phyloP scores from a whole-genome alignment of 2,888 invertebrate genomes.

The Patella depressa region DNA sequence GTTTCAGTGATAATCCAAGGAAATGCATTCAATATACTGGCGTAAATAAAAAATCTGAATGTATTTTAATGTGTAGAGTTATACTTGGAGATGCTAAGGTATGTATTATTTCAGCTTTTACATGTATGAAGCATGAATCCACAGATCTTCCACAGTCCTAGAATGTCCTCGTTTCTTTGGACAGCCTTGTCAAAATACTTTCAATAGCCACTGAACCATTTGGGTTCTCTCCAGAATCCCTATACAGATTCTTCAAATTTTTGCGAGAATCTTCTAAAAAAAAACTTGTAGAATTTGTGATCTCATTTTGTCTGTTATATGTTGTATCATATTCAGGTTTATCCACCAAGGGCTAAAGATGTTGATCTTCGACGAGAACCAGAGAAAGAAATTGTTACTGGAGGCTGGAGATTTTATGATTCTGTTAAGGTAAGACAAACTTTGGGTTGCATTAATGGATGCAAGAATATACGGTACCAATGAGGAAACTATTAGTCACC shows the following conservation, averaged over 20 bases:
- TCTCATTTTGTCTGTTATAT: background rate
- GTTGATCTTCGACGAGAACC: slow-evolving; percentile 51
- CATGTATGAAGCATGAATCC: no score
- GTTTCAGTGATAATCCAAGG: slow-evolving; percentile 56
- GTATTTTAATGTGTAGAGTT: slow-evolving; percentile 55
- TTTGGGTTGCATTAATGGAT: no score
- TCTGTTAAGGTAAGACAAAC: slow-evolving; percentile 49
- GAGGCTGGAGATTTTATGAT: slow-evolving; percentile 55
- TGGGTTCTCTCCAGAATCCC: no score
- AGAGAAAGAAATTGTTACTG: slow-evolving; percentile 42
- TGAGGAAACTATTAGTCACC: background rate
- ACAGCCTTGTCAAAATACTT: no score
- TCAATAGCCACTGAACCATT: no score
- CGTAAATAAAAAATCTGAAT: slow-evolving; percentile 32
- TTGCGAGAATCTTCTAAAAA: no score
- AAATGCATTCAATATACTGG: slow-evolving; percentile 51
- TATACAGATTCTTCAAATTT: no score
- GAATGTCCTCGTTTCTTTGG: no score
- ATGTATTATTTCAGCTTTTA: background rate
- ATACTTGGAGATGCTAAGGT: slow-evolving; percentile 61
- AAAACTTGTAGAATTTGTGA: no score
- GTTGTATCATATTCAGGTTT: slow-evolving; percentile 40
- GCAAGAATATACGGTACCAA: no score
- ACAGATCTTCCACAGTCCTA: no score
- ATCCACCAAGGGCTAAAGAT: slow-evolving; percentile 44